phyloP scores from a whole-genome alignment of 1,140 invertebrate genomes.

The Lucilia cuprina region DNA sequence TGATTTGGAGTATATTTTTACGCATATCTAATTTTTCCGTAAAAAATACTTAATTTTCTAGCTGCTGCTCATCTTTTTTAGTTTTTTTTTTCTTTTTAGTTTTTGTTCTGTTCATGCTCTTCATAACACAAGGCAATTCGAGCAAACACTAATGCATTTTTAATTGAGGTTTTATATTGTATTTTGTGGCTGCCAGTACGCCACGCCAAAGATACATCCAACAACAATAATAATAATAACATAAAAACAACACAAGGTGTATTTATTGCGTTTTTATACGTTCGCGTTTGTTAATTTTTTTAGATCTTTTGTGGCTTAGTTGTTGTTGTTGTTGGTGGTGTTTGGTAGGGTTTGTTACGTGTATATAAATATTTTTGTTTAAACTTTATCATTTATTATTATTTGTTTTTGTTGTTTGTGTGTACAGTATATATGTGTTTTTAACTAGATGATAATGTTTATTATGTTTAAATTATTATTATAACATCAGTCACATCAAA shows the following conservation, averaged over 20 bases:
- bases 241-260: constrained; percentile 10
- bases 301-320: neutral
- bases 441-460: constrained; percentile 12
- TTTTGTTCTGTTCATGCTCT: neutral
- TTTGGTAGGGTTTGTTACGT: neutral
- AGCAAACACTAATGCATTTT: constrained; percentile 55
- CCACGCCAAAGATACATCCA: neutral
- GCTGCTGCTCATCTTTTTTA: neutral
- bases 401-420: neutral
- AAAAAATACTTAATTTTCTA: neutral
- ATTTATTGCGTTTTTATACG: neutral
- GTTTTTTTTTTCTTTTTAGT: neutral
- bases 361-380: neutral
- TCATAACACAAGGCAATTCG: constrained; percentile 9
- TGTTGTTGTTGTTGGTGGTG: neutral
- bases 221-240: too few relatives aligned
- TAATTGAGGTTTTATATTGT: constrained; percentile 55
- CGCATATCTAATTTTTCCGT: neutral
- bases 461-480: constrained; percentile 11
- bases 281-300: neutral
- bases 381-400: constrained; percentile 14
- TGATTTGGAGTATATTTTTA: neutral
- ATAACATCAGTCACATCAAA: constrained; percentile 9
- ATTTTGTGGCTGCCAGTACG: neutral
- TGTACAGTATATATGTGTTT: neutral